These are phyloP conservation scores for Bos indicus DNA, from an alignment of 2,113 vertebrate species.

Conservation along the genomic window DNA sequence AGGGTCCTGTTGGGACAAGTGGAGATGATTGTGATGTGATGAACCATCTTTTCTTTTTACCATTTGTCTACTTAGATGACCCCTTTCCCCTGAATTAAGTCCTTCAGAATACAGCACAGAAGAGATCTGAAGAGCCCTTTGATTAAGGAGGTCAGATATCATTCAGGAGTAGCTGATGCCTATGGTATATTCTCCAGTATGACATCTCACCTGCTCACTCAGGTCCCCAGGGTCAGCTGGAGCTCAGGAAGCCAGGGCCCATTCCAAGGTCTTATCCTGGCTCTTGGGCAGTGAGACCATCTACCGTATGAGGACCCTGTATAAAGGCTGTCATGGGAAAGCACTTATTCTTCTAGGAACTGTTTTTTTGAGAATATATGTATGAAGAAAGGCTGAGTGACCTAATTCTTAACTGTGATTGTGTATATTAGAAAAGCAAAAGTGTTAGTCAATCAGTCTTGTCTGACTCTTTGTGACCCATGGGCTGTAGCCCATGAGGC, in stretches of 20 bases:
- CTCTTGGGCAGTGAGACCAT: not conserved
- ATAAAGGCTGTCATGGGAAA: not conserved
- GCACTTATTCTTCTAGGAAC: not conserved
- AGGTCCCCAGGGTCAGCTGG: not conserved
- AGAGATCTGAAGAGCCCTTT: not conserved
- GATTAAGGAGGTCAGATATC: not conserved
- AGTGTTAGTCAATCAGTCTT: not conserved
- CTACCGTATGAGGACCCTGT: not conserved
- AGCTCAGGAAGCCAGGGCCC: not conserved
- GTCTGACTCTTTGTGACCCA: not conserved
- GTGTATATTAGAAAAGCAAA: not conserved
- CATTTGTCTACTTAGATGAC: not conserved
- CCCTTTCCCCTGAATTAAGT: not conserved
- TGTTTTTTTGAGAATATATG: not conserved
- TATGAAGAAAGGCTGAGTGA: not conserved
- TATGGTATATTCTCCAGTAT: too few species aligned
- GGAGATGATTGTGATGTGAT: not conserved
- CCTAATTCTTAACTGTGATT: not conserved
- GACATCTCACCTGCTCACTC: not conserved
- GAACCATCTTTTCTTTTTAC: not conserved
- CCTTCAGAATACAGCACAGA: not conserved
- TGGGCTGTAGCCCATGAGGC: not conserved
- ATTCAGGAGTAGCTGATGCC: not conserved
- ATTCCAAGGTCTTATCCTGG: not conserved
- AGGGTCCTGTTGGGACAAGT: not conserved